Percentiles rank a stretch among this genome's conserved stretches.
These are phyloP conservation scores for Eptatretus atami DNA, from an alignment of 2,797 vertebrate species.

Conservation along the genomic window DNA sequence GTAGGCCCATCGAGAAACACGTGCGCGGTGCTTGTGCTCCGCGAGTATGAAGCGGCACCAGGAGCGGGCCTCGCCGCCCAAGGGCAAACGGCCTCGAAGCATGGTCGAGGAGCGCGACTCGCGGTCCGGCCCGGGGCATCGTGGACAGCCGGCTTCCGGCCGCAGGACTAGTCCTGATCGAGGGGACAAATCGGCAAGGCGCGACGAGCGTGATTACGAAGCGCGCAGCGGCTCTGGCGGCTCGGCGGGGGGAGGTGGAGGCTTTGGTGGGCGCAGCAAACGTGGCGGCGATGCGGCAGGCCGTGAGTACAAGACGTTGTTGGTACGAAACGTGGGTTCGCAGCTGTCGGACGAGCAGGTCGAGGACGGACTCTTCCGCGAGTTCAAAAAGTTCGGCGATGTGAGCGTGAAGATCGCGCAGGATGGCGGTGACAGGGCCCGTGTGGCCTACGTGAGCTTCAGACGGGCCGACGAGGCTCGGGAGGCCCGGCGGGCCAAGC, in stretches of 20 bases:
- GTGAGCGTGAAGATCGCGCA: slow-evolving; percentile 79
- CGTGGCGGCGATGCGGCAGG: slow-evolving; percentile 10
- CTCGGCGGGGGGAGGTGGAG: neutral
- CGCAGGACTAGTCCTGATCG: neutral
- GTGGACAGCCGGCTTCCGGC: neutral
- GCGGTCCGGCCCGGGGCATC: neutral
- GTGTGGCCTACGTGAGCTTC: slow-evolving; percentile 83
- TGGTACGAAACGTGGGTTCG: slow-evolving; percentile 77
- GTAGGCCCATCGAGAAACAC: too few species aligned
- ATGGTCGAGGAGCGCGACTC: slow-evolving; percentile 1
- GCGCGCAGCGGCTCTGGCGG: neutral
- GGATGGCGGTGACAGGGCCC: slow-evolving; percentile 43
- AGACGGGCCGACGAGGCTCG: slow-evolving; percentile 64
- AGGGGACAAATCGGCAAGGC: neutral
- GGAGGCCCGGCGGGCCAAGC: slow-evolving; percentile 61
- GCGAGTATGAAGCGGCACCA: neutral
- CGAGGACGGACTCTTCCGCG: slow-evolving; percentile 86
- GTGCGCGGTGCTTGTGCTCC: neutral
- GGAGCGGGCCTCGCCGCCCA: neutral
- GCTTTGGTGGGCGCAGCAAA: neutral
- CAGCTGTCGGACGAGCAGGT: slow-evolving; percentile 77
- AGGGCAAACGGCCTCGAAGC: neutral
- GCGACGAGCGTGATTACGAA: neutral
- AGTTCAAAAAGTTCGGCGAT: slow-evolving; percentile 86
- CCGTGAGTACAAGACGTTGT: slow-evolving; percentile 59